Evolutionary conservation across 2,888 invertebrate species (phyloP).

Genomic region (Luperina testacea): DNA sequence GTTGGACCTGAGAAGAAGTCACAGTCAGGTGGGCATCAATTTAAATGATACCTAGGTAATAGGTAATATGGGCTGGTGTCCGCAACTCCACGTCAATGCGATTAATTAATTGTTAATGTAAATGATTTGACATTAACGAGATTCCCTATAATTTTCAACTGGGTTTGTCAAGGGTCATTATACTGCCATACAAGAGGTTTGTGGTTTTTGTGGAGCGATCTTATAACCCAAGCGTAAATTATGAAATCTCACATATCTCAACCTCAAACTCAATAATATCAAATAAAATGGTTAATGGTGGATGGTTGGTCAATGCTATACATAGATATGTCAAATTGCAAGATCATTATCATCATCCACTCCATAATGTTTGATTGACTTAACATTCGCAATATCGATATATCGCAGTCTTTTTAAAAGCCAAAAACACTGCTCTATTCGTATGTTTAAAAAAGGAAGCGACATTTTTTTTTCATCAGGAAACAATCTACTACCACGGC

Average conservation of each 20-base stretch:
- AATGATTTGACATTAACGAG: background rate
- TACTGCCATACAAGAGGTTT: background rate
- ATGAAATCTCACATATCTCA: background rate
- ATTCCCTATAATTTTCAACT: background rate
- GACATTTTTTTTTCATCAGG: conserved; percentile 70
- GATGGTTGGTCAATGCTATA: background rate
- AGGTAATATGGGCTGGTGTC: too few species aligned
- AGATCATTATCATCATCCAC: background rate
- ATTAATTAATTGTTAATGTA: too few species aligned
- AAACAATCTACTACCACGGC: conserved; percentile 88
- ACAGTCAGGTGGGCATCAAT: conserved; percentile 90
- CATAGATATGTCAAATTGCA: background rate
- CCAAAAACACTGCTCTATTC: background rate
- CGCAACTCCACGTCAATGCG: too few species aligned
- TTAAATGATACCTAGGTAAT: too few species aligned
- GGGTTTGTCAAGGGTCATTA: background rate
- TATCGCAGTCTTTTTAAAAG: background rate
- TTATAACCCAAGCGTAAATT: background rate
- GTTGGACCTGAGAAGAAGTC: conserved; percentile 92
- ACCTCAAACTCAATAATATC: background rate
- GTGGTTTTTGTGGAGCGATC: background rate
- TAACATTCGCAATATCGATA: background rate
- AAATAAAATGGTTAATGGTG: background rate
- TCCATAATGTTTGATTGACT: background rate
- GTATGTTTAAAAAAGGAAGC: background rate